Base-by-base conservation (phyloP, 2,888 invertebrate species). In the Phortica magna region DNA sequence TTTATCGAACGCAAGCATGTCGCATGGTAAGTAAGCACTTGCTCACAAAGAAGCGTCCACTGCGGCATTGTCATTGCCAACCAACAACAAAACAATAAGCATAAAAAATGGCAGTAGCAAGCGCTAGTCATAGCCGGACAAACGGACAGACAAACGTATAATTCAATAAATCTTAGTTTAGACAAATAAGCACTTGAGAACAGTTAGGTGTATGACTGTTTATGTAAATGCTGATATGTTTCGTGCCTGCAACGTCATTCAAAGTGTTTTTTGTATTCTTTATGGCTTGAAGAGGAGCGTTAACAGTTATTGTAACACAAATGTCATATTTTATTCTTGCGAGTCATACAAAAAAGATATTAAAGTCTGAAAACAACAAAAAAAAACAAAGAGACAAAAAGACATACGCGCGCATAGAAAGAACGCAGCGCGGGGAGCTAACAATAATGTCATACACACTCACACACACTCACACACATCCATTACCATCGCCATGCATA, bases 11-110 rank as follows among this genome's bases (percentile, higher is more conserved):
- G 70, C 90, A 90, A 80, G 89, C 90, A 78, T 90, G 90, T 81
- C 90, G 92, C 77, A 89, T 91, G 91, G 92, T 92, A 82, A 91
- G 92, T 90, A n/a, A n/a, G n/a, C n/a, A n/a, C n/a, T n/a, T n/a
- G 48, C 48, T 12, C 48, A 48, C 9, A 48, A 9, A 48, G 48
- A 31, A 31, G 31, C 31, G 31, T 31, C 31, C 31, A 31, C 31
- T 31, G 31, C 0, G 31, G 5, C 31, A 31, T 31, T 31, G 31
- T 31, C 31, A 31, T 31, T 31, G 31, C 5, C 31, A 31, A 31
- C 31, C 31, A 31, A 31, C 31, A 48, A 48, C 2, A 48, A 48
- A 48, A 6, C 3, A 48, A 48, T 48, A 48, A 48, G 14, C 31
- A 31, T 31, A 31, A 31, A 31, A 31, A 31, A 31, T 31, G 31